Conservation (phyloP, 2,797 vertebrate genomes). For the Columba guinea region DNA sequence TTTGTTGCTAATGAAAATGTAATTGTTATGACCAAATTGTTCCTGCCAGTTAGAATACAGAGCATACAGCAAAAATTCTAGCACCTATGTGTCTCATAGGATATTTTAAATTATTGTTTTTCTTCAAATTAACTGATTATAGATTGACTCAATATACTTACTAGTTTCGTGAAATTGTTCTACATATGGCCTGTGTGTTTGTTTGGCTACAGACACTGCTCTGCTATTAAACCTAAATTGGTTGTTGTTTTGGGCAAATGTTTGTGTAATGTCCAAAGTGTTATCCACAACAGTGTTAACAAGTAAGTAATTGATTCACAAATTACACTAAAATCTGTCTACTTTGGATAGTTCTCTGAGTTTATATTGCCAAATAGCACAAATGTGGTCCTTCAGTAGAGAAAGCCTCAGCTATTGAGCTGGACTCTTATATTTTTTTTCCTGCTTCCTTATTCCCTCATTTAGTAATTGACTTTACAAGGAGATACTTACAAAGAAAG, state of each 20-base stretch:
- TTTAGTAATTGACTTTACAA: not conserved
- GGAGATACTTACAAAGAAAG: not conserved
- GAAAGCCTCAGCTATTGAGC: not conserved
- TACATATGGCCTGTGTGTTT: not conserved
- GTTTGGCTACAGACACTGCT: not conserved
- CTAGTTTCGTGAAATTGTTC: not conserved
- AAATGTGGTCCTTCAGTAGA: not conserved
- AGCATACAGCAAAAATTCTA: not conserved
- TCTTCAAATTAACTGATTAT: not conserved
- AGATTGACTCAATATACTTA: not conserved
- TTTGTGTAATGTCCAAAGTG: not conserved
- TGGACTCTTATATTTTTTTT: not conserved
- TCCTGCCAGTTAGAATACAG: not conserved
- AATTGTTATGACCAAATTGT: not conserved
- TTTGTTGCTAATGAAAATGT: not conserved
- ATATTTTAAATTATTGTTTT: not conserved
- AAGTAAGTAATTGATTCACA: slow-evolving; percentile 12
- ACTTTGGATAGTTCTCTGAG: not conserved
- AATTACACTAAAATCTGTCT: slow-evolving; percentile 31
- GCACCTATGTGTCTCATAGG: not conserved
- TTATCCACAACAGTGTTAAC: not conserved
- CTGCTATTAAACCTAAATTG: not conserved
- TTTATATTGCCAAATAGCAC: not conserved
- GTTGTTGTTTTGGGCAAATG: not conserved
- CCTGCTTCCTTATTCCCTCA: not conserved